Evolutionary conservation across 2,797 vertebrate genomes (phyloP).

Genomic region (Lagodon rhomboides): DNA sequence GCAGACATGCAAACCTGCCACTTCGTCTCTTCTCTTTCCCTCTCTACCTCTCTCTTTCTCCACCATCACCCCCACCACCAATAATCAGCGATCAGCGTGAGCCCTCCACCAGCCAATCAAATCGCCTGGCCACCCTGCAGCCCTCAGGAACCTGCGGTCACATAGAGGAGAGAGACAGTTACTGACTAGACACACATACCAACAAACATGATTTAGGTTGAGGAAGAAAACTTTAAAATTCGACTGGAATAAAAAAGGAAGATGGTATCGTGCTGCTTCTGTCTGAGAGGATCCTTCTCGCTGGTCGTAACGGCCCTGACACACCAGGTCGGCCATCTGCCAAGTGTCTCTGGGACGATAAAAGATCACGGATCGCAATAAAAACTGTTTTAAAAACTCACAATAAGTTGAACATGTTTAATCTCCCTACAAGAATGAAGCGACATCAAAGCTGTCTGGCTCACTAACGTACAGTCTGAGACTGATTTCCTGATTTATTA

Average conservation of each 20-base stretch:
- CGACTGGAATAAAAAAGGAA: too few relatives aligned
- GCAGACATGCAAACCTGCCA: slow-evolving; percentile 93
- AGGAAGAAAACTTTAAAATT: too few relatives aligned
- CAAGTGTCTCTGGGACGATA: too few relatives aligned
- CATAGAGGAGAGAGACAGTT: slow-evolving; percentile 93
- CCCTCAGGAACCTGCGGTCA: slow-evolving; percentile 99
- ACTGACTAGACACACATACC: slow-evolving; percentile 65
- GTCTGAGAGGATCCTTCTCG: not conserved
- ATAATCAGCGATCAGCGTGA: slow-evolving; percentile 88
- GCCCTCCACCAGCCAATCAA: slow-evolving; percentile 99
- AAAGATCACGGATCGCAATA: too few relatives aligned
- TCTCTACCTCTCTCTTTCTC: slow-evolving; percentile 78
- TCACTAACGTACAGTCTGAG: too few relatives aligned
- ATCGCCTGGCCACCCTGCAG: slow-evolving; percentile 94
- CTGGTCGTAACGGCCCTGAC: too few relatives aligned
- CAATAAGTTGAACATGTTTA: too few relatives aligned
- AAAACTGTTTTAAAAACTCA: too few relatives aligned
- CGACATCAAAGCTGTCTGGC: too few relatives aligned
- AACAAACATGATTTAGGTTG: not conserved
- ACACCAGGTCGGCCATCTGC: too few relatives aligned
- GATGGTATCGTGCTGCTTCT: not conserved
- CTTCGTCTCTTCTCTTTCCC: slow-evolving; percentile 50
- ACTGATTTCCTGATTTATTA: too few relatives aligned
- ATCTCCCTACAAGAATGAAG: too few relatives aligned
- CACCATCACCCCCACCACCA: slow-evolving; percentile 73